phyloP scores from a whole-genome alignment of 2,113 vertebrate species.

The Herpailurus yagouaroundi region DNA sequence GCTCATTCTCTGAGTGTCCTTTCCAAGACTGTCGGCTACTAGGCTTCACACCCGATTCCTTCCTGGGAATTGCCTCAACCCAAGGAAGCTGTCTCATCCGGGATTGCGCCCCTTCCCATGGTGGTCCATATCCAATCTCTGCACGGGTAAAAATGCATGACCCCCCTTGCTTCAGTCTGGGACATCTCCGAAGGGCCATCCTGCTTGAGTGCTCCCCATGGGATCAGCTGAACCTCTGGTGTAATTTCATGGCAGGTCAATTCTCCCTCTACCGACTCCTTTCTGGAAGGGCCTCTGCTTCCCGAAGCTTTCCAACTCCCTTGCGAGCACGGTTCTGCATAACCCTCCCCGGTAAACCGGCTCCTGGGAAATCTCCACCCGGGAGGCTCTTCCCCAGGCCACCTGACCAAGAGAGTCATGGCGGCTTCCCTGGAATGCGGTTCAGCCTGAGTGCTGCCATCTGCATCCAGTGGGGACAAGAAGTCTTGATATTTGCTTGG shows the following conservation, averaged over 20 bases:
- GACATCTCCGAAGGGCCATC: not conserved
- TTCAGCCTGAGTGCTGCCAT: not conserved
- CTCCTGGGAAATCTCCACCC: not conserved
- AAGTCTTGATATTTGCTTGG: not conserved
- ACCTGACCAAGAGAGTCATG: not conserved
- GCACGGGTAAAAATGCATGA: not conserved
- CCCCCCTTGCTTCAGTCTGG: not conserved
- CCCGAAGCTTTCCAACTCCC: not conserved
- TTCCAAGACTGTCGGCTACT: not conserved
- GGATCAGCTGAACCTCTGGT: not conserved
- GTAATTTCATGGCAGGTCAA: not conserved
- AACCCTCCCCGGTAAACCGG: not conserved
- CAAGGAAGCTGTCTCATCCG: not conserved
- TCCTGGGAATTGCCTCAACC: not conserved
- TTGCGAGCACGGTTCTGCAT: not conserved
- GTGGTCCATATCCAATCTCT: not conserved
- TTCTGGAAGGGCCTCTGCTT: not conserved
- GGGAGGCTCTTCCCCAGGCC: not conserved
- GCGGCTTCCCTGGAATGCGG: not conserved
- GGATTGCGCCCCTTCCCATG: not conserved
- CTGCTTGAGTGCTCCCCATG: not conserved
- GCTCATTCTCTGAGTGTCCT: not conserved
- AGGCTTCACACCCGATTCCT: not conserved
- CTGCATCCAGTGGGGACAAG: not conserved
- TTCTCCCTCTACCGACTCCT: not conserved